phyloP scores from a whole-genome alignment of 2,113 vertebrate species.

The Paradoxurus hermaphroditus region DNA sequence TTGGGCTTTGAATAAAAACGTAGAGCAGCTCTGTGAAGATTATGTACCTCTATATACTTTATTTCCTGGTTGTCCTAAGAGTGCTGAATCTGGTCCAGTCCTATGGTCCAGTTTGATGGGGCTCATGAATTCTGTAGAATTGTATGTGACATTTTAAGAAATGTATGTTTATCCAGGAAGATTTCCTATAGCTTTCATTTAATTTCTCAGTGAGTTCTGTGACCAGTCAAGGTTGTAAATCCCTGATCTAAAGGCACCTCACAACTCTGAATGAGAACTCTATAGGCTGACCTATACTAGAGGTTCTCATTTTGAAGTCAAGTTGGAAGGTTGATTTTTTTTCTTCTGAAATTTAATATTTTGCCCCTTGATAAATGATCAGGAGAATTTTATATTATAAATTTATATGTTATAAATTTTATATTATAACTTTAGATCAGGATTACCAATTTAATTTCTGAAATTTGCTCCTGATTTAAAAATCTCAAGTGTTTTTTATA shows the following conservation, averaged over 20 bases:
- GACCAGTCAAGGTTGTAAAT: neutral
- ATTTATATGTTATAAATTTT: slow-evolving; percentile 45
- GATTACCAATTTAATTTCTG: neutral
- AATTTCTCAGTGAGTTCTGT: neutral
- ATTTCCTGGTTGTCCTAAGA: neutral
- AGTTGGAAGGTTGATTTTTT: neutral
- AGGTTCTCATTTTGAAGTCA: neutral
- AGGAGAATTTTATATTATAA: neutral
- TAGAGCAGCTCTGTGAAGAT: neutral
- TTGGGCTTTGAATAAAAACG: neutral
- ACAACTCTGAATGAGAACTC: neutral
- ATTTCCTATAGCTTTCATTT: neutral
- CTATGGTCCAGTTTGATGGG: neutral
- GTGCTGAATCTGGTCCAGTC: neutral
- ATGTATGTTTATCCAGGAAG: neutral
- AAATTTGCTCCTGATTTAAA: slow-evolving; percentile 32
- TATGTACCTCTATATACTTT: neutral
- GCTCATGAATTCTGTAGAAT: neutral
- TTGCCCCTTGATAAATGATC: neutral
- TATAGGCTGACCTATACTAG: neutral
- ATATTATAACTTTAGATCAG: slow-evolving; percentile 15
- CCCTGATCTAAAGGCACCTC: neutral
- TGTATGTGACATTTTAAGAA: neutral
- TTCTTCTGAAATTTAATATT: slow-evolving; percentile 22
- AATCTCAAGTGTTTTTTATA: neutral